Percentiles rank a stretch among this genome's conserved stretches.
phyloP scores from a whole-genome alignment of 2,797 vertebrate genomes.

The Tenualosa thibaudeaui region DNA sequence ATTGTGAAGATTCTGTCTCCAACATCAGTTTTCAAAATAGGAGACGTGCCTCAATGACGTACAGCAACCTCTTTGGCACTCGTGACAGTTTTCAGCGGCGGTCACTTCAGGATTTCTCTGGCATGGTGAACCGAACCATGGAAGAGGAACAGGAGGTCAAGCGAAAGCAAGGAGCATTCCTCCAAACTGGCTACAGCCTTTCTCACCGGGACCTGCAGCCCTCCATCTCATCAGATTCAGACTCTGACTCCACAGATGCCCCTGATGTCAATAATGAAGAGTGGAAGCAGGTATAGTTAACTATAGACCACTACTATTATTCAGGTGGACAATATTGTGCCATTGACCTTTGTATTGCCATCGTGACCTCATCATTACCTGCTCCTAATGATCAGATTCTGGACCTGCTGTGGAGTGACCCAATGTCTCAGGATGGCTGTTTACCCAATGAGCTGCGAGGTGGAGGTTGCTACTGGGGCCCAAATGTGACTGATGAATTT shows the following conservation, averaged over 20 bases:
- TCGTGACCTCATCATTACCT: background rate
- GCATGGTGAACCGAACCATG: slow-evolving; percentile 57
- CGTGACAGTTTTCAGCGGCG: slow-evolving; percentile 64
- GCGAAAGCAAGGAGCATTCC: slow-evolving; percentile 58
- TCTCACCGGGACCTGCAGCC: slow-evolving; percentile 33
- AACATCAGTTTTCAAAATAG: slow-evolving; percentile 50
- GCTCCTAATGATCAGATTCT: slow-evolving; percentile 70
- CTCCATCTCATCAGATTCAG: slow-evolving; percentile 39
- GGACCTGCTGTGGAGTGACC: slow-evolving; percentile 94
- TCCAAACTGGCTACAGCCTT: background rate
- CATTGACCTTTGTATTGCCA: background rate
- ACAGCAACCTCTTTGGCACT: slow-evolving; percentile 50
- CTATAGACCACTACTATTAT: background rate
- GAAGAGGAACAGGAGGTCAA: slow-evolving; percentile 70
- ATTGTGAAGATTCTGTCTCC: slow-evolving; percentile 56
- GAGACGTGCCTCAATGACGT: slow-evolving; percentile 60
- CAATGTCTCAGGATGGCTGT: slow-evolving; percentile 85
- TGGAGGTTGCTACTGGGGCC: slow-evolving; percentile 93
- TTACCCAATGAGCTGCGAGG: slow-evolving; percentile 83
- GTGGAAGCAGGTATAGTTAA: slow-evolving; percentile 81
- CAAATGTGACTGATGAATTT: slow-evolving; percentile 84
- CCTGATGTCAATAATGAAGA: slow-evolving; percentile 64
- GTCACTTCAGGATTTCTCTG: slow-evolving; percentile 73
- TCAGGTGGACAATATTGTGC: background rate
- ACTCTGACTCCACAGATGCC: slow-evolving; percentile 2